These are phyloP conservation scores for Rhynchomys soricoides DNA, from an alignment of 2,113 vertebrate genomes.

Conservation along the genomic window DNA sequence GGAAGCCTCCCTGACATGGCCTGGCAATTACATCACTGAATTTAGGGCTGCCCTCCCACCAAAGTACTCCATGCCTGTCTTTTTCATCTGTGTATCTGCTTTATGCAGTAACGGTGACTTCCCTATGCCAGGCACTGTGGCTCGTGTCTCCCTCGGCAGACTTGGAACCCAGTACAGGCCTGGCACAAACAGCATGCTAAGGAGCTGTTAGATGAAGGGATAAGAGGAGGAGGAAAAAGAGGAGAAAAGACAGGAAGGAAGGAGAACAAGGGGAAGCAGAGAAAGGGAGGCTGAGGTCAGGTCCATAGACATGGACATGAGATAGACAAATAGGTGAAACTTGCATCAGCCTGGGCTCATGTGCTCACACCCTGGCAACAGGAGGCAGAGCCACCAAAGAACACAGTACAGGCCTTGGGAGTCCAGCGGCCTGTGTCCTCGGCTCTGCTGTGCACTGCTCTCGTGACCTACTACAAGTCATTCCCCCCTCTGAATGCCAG, in stretches of 20 bases:
- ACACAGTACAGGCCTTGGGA: no score
- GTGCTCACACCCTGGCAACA: neutral
- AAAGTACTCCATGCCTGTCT: neutral
- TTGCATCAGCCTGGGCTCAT: fast-evolving
- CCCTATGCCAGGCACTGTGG: neutral
- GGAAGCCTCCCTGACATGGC: constrained; percentile 3
- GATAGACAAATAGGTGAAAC: fast-evolving
- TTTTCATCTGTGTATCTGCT: neutral
- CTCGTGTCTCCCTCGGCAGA: no score
- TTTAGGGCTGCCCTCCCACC: neutral
- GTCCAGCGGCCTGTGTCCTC: neutral
- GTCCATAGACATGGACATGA: fast-evolving
- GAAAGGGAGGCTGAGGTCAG: neutral
- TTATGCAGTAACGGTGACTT: neutral
- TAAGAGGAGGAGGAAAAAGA: neutral
- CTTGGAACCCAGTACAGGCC: neutral
- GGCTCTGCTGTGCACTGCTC: neutral
- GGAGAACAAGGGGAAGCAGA: neutral
- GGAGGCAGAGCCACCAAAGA: fast-evolving
- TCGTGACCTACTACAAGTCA: neutral
- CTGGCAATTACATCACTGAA: neutral
- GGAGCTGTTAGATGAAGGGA: neutral
- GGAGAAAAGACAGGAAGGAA: neutral
- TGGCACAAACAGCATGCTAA: neutral
- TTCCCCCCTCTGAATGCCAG: neutral